Base-by-base conservation (phyloP, 2,113 vertebrate species). In the Uria lomvia region DNA sequence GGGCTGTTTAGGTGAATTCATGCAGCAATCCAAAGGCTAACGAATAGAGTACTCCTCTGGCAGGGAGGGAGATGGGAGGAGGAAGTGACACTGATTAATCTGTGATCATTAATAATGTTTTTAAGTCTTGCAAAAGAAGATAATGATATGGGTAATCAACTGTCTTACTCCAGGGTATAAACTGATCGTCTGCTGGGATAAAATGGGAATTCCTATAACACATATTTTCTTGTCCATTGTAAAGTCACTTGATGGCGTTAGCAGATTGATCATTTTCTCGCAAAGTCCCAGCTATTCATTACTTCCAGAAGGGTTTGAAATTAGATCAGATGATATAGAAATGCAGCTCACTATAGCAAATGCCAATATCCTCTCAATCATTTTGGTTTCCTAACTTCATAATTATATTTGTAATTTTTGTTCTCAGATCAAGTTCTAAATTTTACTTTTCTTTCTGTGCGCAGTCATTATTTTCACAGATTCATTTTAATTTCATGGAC, bases 41-140 rank as follows among this genome's bases (percentile, higher is more conserved):
- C 30, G 3, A 56, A 30, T 40, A 75, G 40, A 84, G 5, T 50
- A 13, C 15, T 89, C 30, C 76, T 81, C 62, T 75, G 62, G 53
- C 53, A 91, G 70, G 70, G 32, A 89, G 66, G 27, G 40, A 93
- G 32, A 81, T 52, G 52, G 63, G 59, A 88, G 83, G 50, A 85
- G 9, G 76, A 88, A 73, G 52, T 42, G 87, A 93, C 90, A 66
- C 88, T 91, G 95, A 94, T 96, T 94, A 91, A 93, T 96, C 70
- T 72, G n/a, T 55, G 65, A 73, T 74, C 15, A 0, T 89, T 95
- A 94, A 95, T 87, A 94, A 94, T 56, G 53, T 87, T 92, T 92
- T 91, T 91, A 81, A 95, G 66, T 73, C 73, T 82, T 76, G 38
- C 58, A 95, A 95, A 92, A 1, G 5, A 89, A 97, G 53, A 79